Conservation (phyloP, 2,113 vertebrate species). For the Danio rerio region DNA sequence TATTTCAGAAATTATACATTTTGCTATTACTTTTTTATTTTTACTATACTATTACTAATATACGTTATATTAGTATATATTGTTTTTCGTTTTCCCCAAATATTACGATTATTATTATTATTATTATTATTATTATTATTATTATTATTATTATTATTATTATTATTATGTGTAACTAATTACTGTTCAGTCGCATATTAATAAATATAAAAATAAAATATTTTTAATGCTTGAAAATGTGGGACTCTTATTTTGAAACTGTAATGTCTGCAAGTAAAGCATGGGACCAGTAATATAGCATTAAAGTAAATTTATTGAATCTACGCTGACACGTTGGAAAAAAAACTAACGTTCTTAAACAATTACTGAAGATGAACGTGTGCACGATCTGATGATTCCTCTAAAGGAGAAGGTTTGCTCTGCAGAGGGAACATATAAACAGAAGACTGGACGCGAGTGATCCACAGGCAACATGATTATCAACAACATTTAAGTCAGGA, state of each 20-base stretch:
- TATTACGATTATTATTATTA: too few relatives aligned
- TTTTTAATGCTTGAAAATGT: background rate
- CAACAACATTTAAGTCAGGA: background rate
- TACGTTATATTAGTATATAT: too few relatives aligned
- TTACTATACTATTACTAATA: too few relatives aligned
- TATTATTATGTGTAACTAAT: too few relatives aligned
- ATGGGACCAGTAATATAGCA: background rate
- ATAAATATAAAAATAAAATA: background rate
- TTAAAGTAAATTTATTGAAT: background rate
- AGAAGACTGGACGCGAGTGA: background rate
- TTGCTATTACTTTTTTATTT: too few relatives aligned
- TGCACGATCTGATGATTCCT: background rate
- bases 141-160: too few relatives aligned
- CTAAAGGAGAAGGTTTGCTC: background rate
- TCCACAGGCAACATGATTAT: background rate
- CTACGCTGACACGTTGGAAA: background rate
- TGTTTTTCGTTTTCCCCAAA: too few relatives aligned
- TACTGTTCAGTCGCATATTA: too few relatives aligned
- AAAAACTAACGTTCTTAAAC: background rate
- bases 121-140: too few relatives aligned
- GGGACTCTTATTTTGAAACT: slow-evolving; percentile 9
- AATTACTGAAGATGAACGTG: background rate
- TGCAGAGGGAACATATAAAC: background rate
- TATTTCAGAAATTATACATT: too few relatives aligned
- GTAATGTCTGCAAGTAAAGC: background rate